Base-by-base conservation (phyloP, 2,113 vertebrate species). In the Paralichthys olivaceus region DNA sequence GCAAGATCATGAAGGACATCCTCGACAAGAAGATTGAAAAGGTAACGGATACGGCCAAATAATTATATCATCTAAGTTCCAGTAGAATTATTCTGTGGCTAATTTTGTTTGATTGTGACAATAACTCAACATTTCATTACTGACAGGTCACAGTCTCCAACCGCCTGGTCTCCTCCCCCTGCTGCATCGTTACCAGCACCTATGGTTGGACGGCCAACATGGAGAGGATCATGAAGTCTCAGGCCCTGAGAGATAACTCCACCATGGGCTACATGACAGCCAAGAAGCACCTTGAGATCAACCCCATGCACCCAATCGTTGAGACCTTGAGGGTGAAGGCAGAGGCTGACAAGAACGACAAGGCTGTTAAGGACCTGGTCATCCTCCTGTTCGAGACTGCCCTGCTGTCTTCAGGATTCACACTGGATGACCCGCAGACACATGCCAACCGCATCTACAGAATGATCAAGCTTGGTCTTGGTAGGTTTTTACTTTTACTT, bases 161-260 rank as follows among this genome's bases (percentile, higher is more conserved):
- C 79, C 94, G 94, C 40, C 67, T 96, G 77, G 95, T 96, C 1
- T 40, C 93, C 0, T 96, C 95, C 0, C 95, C 95, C 0, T 96
- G 95, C 88, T 96, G 95, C 81, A 96, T 96, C 1, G 95, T 96
- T 56, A 96, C 95, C 80, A 95, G 95, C 89, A 95, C 95, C 23
- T 96, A 95, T 0, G 95, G 95, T 54, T 96, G 95, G 95, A 96
- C 95, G 0, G 95, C 95, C 13, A 96, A 96, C 88, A 96, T 96
- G 95, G 95, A 96, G 85, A 92, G 95, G 75, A 96, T 96, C 85
- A 96, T 96, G 95, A 96, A 96, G 89, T 94, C 95, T 64, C 95
- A 96, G 68, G 95, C 95, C 20, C 73, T 96, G 65, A 92, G 95
- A 23, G 95, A 96, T 69, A 95, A 94, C 87, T 92, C 95, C 80